Evolutionary conservation across 2,888 invertebrate genomes (phyloP), one percentile per base, ranked within the genome.

Genomic region (Sepioteuthis lessoniana): DNA sequence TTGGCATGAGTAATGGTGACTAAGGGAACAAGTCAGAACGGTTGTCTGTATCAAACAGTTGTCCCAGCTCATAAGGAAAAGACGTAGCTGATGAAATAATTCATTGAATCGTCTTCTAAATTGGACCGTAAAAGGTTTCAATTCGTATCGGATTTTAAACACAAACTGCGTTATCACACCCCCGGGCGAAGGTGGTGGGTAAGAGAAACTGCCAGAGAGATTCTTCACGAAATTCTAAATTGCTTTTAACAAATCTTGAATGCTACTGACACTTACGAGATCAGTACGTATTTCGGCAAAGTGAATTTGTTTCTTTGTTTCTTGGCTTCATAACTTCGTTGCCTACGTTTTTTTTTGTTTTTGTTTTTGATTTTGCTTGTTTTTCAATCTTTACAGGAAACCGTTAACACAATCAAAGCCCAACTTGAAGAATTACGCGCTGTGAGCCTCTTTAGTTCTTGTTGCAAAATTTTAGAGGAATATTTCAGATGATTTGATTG

Each of bases 351-450:
- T 31, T 60, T 60, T 60, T 8, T 60, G 10, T 60, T 60, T 28
- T 60, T 60, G 60, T 8, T 60, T 28, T 60, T 21, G n/a, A n/a
- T n/a, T 60, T 46, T 46, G 10, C 21, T 55, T 55, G 55, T 55
- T 55, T 55, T 55, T 5, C 0, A 3, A 55, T 13, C n/a, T 76
- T 76, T 76, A 2, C 16, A 2, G 35, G 13, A 76, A 76, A n/a
- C 76, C 10, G 76, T 76, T 76, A 76, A 76, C 76, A 35, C 35
- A 76, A 76, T 76, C 76, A 76, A 76, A 4, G 10, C n/a, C 76
- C 76, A 76, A 76, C 76, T 76, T 76, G 76, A 76, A 76, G 76
- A 76, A 76, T 76, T 76, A 76, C 76, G 76, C 76, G 76, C 76
- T 76, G n/a, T 76, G 76, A 76, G 76, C 76, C 76, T 76, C 16